Evolutionary conservation across 2,797 vertebrate species (phyloP).

Genomic region (Liparis tanakae): DNA sequence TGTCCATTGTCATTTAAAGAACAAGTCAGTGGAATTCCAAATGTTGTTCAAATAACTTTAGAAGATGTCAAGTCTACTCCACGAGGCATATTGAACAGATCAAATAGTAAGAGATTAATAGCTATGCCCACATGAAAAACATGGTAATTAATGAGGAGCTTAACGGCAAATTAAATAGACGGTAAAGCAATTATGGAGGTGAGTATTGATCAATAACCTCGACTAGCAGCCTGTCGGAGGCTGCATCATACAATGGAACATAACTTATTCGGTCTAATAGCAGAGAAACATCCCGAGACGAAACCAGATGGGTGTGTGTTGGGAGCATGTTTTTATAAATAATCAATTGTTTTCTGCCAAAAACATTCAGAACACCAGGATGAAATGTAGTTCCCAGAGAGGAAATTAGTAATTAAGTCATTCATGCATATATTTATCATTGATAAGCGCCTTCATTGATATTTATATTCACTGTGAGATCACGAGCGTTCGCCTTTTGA

Average conservation of each 20-base stretch:
- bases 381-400: constrained; percentile 37
- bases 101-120: constrained; percentile 75
- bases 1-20: constrained; percentile 21
- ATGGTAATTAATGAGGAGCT: constrained; percentile 73
- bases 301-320: constrained; percentile 35
- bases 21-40: constrained; percentile 44
- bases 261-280: constrained; percentile 48
- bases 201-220: constrained; percentile 79
- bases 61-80: constrained; percentile 61
- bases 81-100: constrained; percentile 72
- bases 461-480: constrained; percentile 75
- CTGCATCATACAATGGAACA: constrained; percentile 52
- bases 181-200: constrained; percentile 75
- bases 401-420: constrained; percentile 49
- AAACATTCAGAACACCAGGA: constrained; percentile 19
- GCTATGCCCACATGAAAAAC: constrained; percentile 63
- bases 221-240: constrained; percentile 65
- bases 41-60: constrained; percentile 47
- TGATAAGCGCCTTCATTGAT: constrained; percentile 56
- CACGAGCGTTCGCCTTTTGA: constrained; percentile 54
- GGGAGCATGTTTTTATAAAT: background rate
- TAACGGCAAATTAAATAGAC: constrained; percentile 78
- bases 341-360: background rate
- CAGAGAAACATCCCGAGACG: constrained; percentile 39
- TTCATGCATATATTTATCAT: constrained; percentile 62